Conservation (phyloP, 2,797 vertebrate species). For the Labeo calbasu region DNA sequence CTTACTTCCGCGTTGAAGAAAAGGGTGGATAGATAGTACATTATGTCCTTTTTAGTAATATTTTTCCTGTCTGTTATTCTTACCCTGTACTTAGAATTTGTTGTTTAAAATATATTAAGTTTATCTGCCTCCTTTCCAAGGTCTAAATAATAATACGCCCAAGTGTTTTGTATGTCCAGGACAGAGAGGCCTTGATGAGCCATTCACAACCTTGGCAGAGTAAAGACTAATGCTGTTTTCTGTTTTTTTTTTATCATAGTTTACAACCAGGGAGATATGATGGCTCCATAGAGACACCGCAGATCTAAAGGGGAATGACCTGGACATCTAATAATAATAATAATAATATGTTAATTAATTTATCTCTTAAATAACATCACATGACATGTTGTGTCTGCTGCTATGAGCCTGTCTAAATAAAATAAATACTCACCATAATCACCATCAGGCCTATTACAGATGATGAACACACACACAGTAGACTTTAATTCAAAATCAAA, state of each 20-base stretch:
- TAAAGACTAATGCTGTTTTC: background rate
- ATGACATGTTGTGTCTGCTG: background rate
- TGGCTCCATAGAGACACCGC: slow-evolving; percentile 14
- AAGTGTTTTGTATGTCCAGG: slow-evolving; percentile 7
- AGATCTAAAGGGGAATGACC: background rate
- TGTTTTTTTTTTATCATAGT: background rate
- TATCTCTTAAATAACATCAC: background rate
- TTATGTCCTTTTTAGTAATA: background rate
- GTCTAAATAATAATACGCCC: slow-evolving; percentile 1
- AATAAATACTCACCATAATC: background rate
- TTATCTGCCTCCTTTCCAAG: background rate
- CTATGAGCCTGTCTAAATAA: background rate
- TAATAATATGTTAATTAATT: background rate
- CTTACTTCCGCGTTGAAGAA: too few species aligned
- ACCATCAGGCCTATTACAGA: background rate
- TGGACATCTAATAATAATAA: background rate
- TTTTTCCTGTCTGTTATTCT: background rate
- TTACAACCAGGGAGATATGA: slow-evolving; percentile 19
- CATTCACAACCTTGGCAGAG: slow-evolving; percentile 25
- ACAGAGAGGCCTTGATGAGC: slow-evolving; percentile 2
- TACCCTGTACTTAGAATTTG: background rate
- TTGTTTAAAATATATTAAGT: background rate
- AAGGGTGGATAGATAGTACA: background rate
- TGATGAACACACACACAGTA: background rate
- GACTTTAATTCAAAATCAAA: too few species aligned